Base-by-base conservation (phyloP, 2,113 vertebrate species). In the Orientallactaga bullata region DNA sequence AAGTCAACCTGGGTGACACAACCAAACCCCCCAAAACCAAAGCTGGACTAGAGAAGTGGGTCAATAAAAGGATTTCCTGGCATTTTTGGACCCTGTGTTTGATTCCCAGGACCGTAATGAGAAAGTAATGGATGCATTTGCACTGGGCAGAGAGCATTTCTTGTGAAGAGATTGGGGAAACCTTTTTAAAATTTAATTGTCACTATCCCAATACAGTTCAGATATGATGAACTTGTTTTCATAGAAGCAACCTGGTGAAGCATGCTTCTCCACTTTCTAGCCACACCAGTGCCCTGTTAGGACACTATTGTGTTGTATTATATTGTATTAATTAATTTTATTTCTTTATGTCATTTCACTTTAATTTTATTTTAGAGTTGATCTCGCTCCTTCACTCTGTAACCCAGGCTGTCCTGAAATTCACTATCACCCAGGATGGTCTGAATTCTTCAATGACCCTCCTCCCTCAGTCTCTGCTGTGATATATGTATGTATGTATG, bases 101-200 rank as follows among this genome's bases (percentile, higher is more conserved):
- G 28, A 55, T 4, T 3, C 30, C 63, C 39, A 51, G 30, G 39
- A 47, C 2, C 74, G 10, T 66, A 51, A 12, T 42, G n/a, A 55
- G 30, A 72, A 0, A 6, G 26, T 42, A 66, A 93, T 77, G 18
- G 80, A 87, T 85, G 93, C 65, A 93, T 93, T 94, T 60, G 86
- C 80, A 87, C 42, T 32, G 28, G 24, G 35, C 42, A 21, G 13
- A 24, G 2, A 7, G 30, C 6, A 3, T 32, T 32, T 79, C 37
- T 66, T 35, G 51, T 13, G 2, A 55, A 77, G 37, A 55, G 12
- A 4, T 11, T 1, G 4, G 51, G n/a, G 26, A 55, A 39, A 13
- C 7, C 4, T 2, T 55, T 78, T 47, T 58, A 3, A 35, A 23
- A n/a, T 3, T 13, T 23, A 5, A 60, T 7, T 42, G 17, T 26